Evolutionary conservation across 2,797 vertebrate genomes (phyloP).

Genomic region (Schizopygopsis malacanthus): DNA sequence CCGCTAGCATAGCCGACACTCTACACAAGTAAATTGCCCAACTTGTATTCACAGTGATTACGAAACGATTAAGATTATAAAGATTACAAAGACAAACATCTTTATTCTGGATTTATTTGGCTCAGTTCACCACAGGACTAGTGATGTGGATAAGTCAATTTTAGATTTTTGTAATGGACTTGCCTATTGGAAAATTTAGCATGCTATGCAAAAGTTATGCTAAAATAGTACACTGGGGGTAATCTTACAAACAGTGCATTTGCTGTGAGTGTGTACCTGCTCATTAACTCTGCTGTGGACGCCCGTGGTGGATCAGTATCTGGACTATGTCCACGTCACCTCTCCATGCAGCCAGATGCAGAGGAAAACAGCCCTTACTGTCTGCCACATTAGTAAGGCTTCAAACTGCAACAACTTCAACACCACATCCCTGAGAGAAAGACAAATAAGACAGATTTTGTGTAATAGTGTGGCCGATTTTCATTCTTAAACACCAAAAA

Average conservation of each 20-base stretch:
- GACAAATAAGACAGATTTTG: conserved; percentile 35
- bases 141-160: not conserved
- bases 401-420: conserved; percentile 95
- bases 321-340: conserved; percentile 96
- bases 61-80: no score
- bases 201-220: not conserved
- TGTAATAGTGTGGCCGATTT: not conserved
- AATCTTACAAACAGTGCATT: not conserved
- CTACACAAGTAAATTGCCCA: no score
- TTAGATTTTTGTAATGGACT: not conserved
- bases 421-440: conserved; percentile 86
- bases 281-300: conserved; percentile 94
- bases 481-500: not conserved
- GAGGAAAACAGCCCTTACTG: conserved; percentile 95
- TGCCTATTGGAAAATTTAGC: not conserved
- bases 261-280: conserved; percentile 79
- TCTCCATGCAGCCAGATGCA: conserved; percentile 96
- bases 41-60: not conserved
- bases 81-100: not conserved
- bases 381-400: conserved; percentile 91
- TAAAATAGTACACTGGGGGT: not conserved
- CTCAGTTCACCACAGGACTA: not conserved
- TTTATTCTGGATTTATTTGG: not conserved
- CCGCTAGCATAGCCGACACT: not conserved
- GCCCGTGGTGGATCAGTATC: conserved; percentile 93